Conservation (phyloP, 2,888 invertebrate genomes). For the Coelopa pilipes region DNA sequence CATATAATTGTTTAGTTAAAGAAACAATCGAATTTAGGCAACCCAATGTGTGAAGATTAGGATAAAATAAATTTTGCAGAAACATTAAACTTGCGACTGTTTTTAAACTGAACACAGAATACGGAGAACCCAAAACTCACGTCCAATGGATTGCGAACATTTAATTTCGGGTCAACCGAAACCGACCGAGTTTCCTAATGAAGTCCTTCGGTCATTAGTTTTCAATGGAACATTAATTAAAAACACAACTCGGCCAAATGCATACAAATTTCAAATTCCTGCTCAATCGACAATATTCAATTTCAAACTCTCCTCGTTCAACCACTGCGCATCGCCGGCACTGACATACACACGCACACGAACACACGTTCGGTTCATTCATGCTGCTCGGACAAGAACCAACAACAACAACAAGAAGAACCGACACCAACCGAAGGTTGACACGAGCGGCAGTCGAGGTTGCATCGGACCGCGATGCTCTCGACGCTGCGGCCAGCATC, state of each 20-base stretch:
- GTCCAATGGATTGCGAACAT: background rate
- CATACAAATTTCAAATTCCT: conserved; percentile 12
- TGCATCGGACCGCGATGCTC: conserved; percentile 1
- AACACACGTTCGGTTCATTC: background rate
- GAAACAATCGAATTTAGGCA: background rate
- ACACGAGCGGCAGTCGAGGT: background rate
- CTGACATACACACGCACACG: conserved; percentile 19
- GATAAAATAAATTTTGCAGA: background rate
- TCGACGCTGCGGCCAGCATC: conserved; percentile 5
- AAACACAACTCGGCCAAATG: conserved; percentile 11
- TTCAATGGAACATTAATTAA: conserved; percentile 22
- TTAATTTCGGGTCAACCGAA: background rate
- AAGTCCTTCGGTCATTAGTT: conserved; percentile 25
- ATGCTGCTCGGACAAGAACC: background rate
- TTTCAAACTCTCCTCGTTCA: conserved; percentile 32
- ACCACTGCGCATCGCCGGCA: conserved; percentile 39
- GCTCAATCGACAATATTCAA: no score
- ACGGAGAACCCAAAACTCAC: background rate
- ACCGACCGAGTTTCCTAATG: background rate
- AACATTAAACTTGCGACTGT: no score
- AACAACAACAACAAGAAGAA: background rate
- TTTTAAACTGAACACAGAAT: no score
- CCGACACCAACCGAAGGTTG: no score
- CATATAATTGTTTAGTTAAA: background rate
- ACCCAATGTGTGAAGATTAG: background rate